Percentiles rank a stretch among this genome's conserved stretches.
These are phyloP conservation scores for Drosophila nikananu DNA, from an alignment of 1,140 invertebrate species.

Conservation along the genomic window DNA sequence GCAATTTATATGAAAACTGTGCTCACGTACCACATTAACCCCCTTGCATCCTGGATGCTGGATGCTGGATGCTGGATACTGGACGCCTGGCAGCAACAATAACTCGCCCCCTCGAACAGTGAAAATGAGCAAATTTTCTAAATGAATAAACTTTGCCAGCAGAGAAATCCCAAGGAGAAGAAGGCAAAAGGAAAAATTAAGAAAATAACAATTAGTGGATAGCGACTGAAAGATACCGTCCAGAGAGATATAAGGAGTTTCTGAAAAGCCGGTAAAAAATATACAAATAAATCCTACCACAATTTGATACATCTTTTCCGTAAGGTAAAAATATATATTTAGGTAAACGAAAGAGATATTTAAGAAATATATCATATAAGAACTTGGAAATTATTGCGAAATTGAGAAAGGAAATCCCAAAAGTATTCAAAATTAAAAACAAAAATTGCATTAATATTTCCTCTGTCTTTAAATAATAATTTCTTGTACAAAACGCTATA, in stretches of 20 bases:
- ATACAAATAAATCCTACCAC: not conserved
- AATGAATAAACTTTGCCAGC: constrained; percentile 78
- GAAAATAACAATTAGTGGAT: constrained; percentile 27
- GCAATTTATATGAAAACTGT: constrained; percentile 84
- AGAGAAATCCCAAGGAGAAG: constrained; percentile 22
- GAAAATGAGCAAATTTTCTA: constrained; percentile 79
- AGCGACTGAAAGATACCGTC: constrained; percentile 14
- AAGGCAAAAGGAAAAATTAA: constrained; percentile 28
- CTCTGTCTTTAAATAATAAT: not conserved
- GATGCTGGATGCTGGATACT: constrained; percentile 7
- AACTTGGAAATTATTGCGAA: not conserved
- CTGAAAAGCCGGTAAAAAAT: not conserved
- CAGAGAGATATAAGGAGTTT: not conserved
- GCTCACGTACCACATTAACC: constrained; percentile 76
- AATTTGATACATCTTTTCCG: not conserved
- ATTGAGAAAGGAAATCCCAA: not conserved
- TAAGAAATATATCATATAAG: not conserved
- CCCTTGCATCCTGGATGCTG: constrained; percentile 31
- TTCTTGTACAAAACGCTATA: not conserved
- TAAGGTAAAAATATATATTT: not conserved
- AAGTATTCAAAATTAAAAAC: not conserved
- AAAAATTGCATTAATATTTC: not conserved
- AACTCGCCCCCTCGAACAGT: constrained; percentile 61
- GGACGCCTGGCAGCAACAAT: constrained; percentile 60
- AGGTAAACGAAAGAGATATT: not conserved